Evolutionary conservation across 2,113 vertebrate genomes (phyloP), one percentile per base, ranked within the genome.

Genomic region (Pedetes capensis): DNA sequence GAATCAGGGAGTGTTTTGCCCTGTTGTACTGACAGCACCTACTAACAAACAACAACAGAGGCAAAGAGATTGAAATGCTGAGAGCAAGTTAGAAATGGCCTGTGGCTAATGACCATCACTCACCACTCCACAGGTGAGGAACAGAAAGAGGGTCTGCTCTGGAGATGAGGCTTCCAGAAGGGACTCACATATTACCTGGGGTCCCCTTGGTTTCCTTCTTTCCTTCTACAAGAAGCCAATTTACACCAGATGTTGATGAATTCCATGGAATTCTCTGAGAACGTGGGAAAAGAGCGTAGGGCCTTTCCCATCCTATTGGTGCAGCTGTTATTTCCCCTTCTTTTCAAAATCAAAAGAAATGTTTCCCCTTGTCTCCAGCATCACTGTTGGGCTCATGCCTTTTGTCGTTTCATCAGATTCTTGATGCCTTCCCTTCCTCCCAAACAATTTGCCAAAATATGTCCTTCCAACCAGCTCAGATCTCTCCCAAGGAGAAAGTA

Each of bases 71-170:
- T 17, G 53, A 59, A 83, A 75, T 69, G 18, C 39, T 0, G 13
- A 39, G 47, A 44, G 55, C 57, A 49, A 22, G 23, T 78, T 55
- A 90, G 64, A 87, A 44, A 9, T 12, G 57, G 29, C 39, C 22
- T 66, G 34, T 55, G 0, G 1, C 32, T 78, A 11, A 1, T n/a
- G 63, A 16, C 0, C 3, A 5, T 32, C 25, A 6, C 11, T 37
- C 0, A 9, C 17, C 5, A 18, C 10, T 39, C 47, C 55, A 64
- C 79, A 72, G 20, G 14, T 64, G 18, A 39, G 82, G n/a, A 39
- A 49, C n/a, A n/a, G 37, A 72, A 27, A 44, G 3, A 74, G 39
- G 34, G 17, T 27, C 29, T 29, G 44, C 5, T 42, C 2, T 1
- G 8, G 32, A 63, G 64, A 29, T 7, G 17, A 64, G 20, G 29